phyloP scores from a whole-genome alignment of 2,113 vertebrate species.

The Beaufortia kweichowensis region DNA sequence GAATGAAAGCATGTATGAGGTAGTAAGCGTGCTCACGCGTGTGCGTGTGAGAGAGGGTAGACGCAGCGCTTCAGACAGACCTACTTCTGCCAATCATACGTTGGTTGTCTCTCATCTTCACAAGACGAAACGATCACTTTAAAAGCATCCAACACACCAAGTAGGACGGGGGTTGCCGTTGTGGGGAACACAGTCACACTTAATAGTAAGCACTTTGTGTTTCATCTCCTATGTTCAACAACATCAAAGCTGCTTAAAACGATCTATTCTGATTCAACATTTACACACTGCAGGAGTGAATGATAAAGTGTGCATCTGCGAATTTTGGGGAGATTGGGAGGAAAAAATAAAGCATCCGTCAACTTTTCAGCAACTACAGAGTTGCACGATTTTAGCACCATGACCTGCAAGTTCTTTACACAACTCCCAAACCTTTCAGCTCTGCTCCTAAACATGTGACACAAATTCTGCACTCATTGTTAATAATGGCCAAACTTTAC shows the following conservation, averaged over 20 bases:
- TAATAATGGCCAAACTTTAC: neutral
- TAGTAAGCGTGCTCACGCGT: slow-evolving; percentile 26
- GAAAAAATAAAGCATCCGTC: neutral
- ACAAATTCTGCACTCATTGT: neutral
- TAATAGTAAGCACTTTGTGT: slow-evolving; percentile 33
- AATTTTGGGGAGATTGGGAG: neutral
- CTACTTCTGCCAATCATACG: slow-evolving; percentile 59
- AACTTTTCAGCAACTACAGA: neutral
- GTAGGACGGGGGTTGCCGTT: neutral
- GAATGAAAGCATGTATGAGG: slow-evolving; percentile 29
- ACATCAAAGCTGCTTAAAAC: slow-evolving; percentile 45
- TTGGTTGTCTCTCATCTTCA: slow-evolving; percentile 40
- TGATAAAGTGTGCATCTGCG: neutral
- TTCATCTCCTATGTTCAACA: slow-evolving; percentile 35
- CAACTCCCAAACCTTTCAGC: neutral
- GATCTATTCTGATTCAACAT: slow-evolving; percentile 19
- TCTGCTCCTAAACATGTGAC: neutral
- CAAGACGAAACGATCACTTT: slow-evolving; percentile 35
- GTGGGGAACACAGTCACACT: slow-evolving; percentile 20
- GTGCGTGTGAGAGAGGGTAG: slow-evolving; percentile 24
- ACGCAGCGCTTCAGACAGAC: slow-evolving; percentile 51
- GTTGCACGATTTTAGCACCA: neutral
- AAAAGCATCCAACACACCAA: slow-evolving; percentile 37
- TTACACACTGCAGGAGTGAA: slow-evolving; percentile 17
- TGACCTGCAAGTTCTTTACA: neutral